Base-by-base conservation (phyloP, 2,888 invertebrate genomes). In the Onchidella celtica region DNA sequence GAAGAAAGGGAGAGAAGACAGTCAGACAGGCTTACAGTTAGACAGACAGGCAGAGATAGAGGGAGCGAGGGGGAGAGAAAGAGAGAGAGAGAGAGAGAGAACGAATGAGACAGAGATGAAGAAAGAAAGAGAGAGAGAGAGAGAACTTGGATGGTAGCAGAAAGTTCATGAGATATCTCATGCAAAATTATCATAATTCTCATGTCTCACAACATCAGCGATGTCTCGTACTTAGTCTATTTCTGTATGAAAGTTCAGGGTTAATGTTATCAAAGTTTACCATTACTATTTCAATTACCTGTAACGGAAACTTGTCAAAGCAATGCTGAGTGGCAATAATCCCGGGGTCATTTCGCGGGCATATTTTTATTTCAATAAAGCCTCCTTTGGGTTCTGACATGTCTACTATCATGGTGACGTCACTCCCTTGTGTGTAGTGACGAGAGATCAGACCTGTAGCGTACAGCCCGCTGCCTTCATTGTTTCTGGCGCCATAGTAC, bases 331-430 rank as follows among this genome's bases (percentile, higher is more conserved):
- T 74, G 3, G 34, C 61, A 2, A 24, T 11, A 1, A 21, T n/a
- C 2, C 9, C 32, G 2, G 59, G 74, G 21, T 74, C 34, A 59
- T 74, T 32, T 29, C 74, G 24, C 3, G 59, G 36, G 24, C 74
- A 74, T 9, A 74, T 32, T 32, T 74, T 74, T 29, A 74, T 36
- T n/a, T 59, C 74, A 21, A 74, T 32, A 36, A 9, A 74, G 34
- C 74, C 74, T 74, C 74, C 74, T n/a, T 34, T 59, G 1, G 59
- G 27, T 14, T 14, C 57, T 2, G 59, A 14, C 32, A 74, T 24
- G 61, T 74, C 74, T 3, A 34, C 74, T 2, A 74, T 36, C 74
- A 74, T 74, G 59, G 74, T 74, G 34, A 74, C 61, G 11, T 6
- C 34, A 59, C 74, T 74, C 9, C 74, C 74, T 2, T 11, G 57